phyloP scores from a whole-genome alignment of 2,113 vertebrate species.

The Phoenicopterus ruber region DNA sequence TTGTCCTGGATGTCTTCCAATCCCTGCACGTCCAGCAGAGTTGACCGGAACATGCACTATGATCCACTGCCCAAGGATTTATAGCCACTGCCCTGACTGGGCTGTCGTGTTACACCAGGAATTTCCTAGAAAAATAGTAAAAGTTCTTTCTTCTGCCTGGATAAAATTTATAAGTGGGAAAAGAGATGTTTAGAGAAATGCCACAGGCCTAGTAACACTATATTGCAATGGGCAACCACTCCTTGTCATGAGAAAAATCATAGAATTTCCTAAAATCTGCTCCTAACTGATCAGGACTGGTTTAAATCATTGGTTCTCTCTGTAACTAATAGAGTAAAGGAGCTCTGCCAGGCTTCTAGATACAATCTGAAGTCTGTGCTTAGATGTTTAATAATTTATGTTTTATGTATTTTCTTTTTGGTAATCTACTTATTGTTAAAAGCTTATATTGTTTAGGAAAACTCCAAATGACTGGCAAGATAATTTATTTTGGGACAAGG shows the following conservation, averaged over 20 bases:
- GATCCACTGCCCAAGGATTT: background rate
- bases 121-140: background rate
- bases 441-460: background rate
- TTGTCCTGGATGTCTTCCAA: background rate
- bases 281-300: background rate
- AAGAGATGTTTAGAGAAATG: background rate
- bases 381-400: background rate
- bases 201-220: background rate
- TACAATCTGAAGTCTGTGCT: background rate
- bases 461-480: background rate
- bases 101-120: accelerated
- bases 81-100: background rate
- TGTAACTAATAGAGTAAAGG: background rate
- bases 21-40: background rate
- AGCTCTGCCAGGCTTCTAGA: background rate
- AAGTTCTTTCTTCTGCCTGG: background rate
- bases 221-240: background rate
- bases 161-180: background rate
- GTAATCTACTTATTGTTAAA: background rate
- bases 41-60: accelerated
- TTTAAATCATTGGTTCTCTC: background rate
- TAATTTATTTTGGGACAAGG: background rate
- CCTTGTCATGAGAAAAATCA: background rate
- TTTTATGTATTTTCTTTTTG: background rate
- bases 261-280: background rate